Evolutionary conservation across 2,113 vertebrate genomes (phyloP).

Genomic region (Barnardius zonarius): DNA sequence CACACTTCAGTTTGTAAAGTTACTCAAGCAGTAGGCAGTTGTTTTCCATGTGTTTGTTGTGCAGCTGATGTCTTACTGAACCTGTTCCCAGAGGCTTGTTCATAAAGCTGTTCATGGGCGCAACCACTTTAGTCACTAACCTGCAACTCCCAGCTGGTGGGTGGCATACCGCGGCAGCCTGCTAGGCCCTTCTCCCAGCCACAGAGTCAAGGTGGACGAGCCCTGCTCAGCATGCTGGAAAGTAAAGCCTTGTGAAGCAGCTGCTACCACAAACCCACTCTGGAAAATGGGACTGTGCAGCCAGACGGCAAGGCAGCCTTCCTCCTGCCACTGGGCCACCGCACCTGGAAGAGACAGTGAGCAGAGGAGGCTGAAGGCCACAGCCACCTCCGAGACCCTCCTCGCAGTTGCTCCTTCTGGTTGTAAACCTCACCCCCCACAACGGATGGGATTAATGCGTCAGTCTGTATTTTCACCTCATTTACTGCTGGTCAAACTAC

Average conservation of each 20-base stretch:
- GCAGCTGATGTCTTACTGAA: not conserved
- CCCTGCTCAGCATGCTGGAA: constrained; percentile 85
- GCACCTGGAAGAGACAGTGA: constrained; percentile 68
- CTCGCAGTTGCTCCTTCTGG: too few relatives aligned
- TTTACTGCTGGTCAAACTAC: not conserved
- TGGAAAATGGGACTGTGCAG: constrained; percentile 84
- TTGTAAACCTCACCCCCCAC: fast-evolving
- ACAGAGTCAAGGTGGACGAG: constrained; percentile 79
- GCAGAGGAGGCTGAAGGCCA: not conserved
- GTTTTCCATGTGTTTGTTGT: fast-evolving
- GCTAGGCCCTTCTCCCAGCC: constrained; percentile 83
- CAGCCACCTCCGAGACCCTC: fast-evolving
- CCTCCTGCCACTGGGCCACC: constrained; percentile 78
- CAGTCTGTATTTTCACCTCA: not conserved
- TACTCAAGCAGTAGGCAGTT: fast-evolving
- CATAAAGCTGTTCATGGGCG: fast-evolving
- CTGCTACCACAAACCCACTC: constrained; percentile 75
- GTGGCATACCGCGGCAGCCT: constrained; percentile 84
- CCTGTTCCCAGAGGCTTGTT: not conserved
- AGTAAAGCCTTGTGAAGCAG: constrained; percentile 83
- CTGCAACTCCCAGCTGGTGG: constrained; percentile 93
- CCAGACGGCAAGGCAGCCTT: constrained; percentile 83
- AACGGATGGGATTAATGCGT: fast-evolving
- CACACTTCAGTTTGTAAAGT: not conserved
- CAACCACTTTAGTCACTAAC: constrained; percentile 51